Evolutionary conservation across 2,888 invertebrate species (phyloP).

Genomic region (Polylopha cassiicola): DNA sequence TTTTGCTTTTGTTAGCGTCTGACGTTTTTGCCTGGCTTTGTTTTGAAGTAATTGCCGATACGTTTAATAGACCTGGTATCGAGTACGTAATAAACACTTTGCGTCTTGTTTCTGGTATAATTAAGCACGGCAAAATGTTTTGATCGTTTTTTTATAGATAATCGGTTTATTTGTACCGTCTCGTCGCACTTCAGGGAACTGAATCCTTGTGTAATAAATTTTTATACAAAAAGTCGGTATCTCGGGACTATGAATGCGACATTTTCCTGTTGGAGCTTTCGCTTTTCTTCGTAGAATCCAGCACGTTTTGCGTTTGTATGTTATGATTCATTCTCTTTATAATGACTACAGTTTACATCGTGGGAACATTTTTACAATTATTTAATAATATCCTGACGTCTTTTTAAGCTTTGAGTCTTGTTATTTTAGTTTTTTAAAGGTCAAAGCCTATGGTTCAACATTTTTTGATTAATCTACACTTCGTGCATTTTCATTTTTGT

Average conservation of each 20-base stretch:
- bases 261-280: slow-evolving; percentile 35
- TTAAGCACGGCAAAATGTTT: slow-evolving; percentile 45
- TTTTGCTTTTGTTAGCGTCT: slow-evolving; percentile 45
- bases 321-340: slow-evolving; percentile 9
- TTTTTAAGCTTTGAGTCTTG: too few relatives aligned
- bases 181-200: slow-evolving; percentile 29
- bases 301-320: slow-evolving; percentile 16
- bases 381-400: too few relatives aligned
- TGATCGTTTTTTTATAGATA: slow-evolving; percentile 26
- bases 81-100: slow-evolving; percentile 43
- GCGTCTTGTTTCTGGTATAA: slow-evolving; percentile 51
- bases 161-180: slow-evolving; percentile 23
- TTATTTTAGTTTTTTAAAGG: too few relatives aligned
- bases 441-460: too few relatives aligned
- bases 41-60: slow-evolving; percentile 48
- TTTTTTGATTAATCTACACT: not conserved
- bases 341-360: too few relatives aligned
- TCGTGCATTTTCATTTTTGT: not conserved
- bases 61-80: slow-evolving; percentile 44
- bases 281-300: slow-evolving; percentile 36
- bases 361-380: too few relatives aligned
- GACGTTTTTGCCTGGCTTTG: slow-evolving; percentile 50
- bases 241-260: slow-evolving; percentile 31
- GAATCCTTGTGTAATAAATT: slow-evolving; percentile 18
- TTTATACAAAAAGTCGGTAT: slow-evolving; percentile 31